These are phyloP conservation scores for Hucho hucho DNA, from an alignment of 2,113 vertebrate species.

Conservation along the genomic window DNA sequence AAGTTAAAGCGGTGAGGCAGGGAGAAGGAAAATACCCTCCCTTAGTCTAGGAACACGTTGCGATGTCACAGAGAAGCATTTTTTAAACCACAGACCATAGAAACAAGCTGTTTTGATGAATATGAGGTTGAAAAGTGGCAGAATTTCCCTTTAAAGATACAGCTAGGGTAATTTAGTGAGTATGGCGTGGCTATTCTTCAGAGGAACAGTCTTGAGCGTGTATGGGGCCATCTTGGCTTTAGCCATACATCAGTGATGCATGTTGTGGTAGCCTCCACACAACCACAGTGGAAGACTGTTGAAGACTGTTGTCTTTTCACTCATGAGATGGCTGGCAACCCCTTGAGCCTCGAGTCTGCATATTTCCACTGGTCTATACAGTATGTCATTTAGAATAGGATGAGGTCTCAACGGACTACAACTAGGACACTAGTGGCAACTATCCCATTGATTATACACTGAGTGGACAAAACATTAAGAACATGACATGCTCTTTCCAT, in stretches of 20 bases:
- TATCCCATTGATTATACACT: too few relatives aligned
- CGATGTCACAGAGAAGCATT: too few relatives aligned
- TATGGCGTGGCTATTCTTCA: slow-evolving; percentile 40
- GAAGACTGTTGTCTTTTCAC: not conserved
- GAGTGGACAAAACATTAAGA: too few relatives aligned
- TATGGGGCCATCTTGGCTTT: slow-evolving; percentile 1
- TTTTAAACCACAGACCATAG: too few relatives aligned
- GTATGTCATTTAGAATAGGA: not conserved
- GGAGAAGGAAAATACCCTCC: too few relatives aligned
- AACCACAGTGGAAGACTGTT: too few relatives aligned
- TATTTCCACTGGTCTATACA: not conserved
- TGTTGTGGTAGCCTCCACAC: slow-evolving; percentile 6
- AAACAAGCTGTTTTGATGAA: too few relatives aligned
- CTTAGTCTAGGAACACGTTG: too few relatives aligned
- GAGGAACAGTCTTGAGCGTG: slow-evolving; percentile 3
- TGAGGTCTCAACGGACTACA: not conserved
- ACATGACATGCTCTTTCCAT: too few relatives aligned
- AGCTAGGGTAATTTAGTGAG: not conserved
- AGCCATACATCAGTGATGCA: slow-evolving; percentile 20
- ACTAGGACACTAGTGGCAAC: not conserved
- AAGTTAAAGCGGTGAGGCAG: too few relatives aligned
- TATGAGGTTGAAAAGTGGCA: too few relatives aligned
- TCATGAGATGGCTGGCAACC: not conserved
- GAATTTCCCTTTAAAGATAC: too few relatives aligned
- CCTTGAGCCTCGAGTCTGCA: not conserved